Evolutionary conservation across 1,140 invertebrate genomes (phyloP), one percentile per base, ranked within the genome.

Genomic region (Choristoneura fumiferana): DNA sequence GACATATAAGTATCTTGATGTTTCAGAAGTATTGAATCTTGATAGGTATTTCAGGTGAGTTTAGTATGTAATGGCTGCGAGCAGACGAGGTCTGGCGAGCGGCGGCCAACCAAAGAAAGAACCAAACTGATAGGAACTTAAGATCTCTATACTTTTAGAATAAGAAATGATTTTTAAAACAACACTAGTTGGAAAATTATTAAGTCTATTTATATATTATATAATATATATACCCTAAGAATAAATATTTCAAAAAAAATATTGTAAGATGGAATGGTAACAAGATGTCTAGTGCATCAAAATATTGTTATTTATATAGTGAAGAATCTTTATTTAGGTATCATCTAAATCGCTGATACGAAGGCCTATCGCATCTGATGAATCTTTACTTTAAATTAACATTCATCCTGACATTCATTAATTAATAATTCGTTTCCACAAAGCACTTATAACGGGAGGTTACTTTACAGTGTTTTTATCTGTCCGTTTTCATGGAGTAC

Each of bases 111-210:
- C 63, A 70, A 73, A 68, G 65, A 74, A 73, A 71, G 71, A 74
- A 74, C 71, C 71, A 74, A 73, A 74, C 69, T 74, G 62, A 69
- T 74, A 74, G 59, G 0, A 36, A 29, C 13, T 65, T 70, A 69
- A 49, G 43, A 49, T 49, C 43, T 49, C 43, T 49, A 22, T 49
- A 49, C n/a, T n/a, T n/a, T n/a, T 49, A 49, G n/a, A 49, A 49
- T 49, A 49, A 18, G 22, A 49, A 33, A 49, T 29, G 43, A 49
- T 22, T 49, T 29, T 33, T 49, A 33, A n/a, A 45, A 39, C 15
- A 49, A 49, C 43, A 49, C 43, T 49, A 49, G 43, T n/a, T 22
- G 10, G 43, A 49, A 49, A 9, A 29, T 22, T 43, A 17, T 43
- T 49, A 49, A 49, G 29, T 49, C 22, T 49, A 49, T 49, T 33